A percentile compares a stretch with the other conserved stretches of the same genome.
Conservation (phyloP, 2,888 invertebrate species). For the Pseudeuparius sepicola region DNA sequence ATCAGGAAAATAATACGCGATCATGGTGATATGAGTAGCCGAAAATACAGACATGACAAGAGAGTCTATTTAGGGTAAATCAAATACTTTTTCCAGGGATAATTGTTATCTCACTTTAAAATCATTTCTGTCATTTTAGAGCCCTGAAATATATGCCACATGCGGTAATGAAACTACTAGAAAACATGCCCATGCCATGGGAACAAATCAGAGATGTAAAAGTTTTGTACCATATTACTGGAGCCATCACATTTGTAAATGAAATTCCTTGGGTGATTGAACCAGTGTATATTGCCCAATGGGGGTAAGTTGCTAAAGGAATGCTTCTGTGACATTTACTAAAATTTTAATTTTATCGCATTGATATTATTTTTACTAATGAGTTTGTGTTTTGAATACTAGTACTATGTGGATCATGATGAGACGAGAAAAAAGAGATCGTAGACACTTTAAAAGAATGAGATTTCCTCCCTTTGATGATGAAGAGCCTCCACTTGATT, state of each 20-base stretch:
- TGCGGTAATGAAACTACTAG: conserved; percentile 95
- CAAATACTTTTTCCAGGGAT: no score
- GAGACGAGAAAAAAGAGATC: conserved; percentile 96
- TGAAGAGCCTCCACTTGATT: conserved; percentile 98
- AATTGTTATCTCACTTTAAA: no score
- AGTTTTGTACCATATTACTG: conserved; percentile 97
- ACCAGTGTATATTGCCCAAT: conserved; percentile 98
- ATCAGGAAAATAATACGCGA: conserved; percentile 98
- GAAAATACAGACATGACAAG: conserved; percentile 98
- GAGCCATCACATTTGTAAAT: conserved; percentile 99
- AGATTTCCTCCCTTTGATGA: conserved; percentile 99
- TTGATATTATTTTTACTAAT: conserved; percentile 6
- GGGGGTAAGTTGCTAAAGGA: conserved; percentile 88
- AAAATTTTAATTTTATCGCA: conserved; percentile 3
- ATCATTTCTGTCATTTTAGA: conserved; percentile 43
- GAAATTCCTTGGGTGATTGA: conserved; percentile 99
- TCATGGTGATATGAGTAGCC: conserved; percentile 99
- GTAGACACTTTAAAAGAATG: conserved; percentile 98
- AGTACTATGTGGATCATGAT: conserved; percentile 99
- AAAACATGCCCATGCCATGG: conserved; percentile 99
- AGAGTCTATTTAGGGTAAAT: conserved; percentile 85
- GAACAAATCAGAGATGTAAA: conserved; percentile 98
- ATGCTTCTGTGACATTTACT: no score
- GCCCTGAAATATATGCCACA: conserved; percentile 99
- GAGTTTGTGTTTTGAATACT: conserved; percentile 8